Conservation (phyloP, 2,888 invertebrate genomes). For the Anarsia innoxiella region DNA sequence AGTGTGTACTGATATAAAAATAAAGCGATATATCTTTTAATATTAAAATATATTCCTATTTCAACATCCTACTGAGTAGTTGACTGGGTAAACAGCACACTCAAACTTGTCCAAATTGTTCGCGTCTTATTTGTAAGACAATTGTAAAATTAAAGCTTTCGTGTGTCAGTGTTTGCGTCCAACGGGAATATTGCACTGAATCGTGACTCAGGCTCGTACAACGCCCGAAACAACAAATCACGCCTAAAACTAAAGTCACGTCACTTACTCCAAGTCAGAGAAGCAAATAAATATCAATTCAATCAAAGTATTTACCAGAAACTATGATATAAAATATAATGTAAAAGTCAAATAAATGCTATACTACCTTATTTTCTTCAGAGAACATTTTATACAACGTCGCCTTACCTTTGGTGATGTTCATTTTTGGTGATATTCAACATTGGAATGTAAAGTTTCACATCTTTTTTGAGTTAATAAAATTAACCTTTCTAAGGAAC, state of each 20-base stretch:
- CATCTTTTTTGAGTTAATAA: constrained; percentile 39
- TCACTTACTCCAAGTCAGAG: constrained; percentile 37
- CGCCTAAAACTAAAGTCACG: constrained; percentile 26
- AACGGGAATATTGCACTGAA: constrained; percentile 40
- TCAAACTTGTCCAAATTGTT: no score
- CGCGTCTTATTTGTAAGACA: no score
- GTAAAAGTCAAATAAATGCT: constrained; percentile 74
- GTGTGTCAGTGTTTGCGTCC: no score
- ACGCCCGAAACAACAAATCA: constrained; percentile 13
- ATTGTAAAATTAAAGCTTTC: constrained; percentile 52
- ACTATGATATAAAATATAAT: constrained; percentile 27
- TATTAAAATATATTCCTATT: constrained; percentile 6
- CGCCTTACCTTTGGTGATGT: constrained; percentile 70
- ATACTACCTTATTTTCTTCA: constrained; percentile 71
- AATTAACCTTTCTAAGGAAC: constrained; percentile 47
- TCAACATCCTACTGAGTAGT: constrained; percentile 1
- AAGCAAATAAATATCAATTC: constrained; percentile 34
- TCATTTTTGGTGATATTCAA: constrained; percentile 57
- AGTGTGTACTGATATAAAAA: constrained; percentile 5
- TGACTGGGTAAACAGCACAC: no score
- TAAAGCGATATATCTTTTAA: background rate
- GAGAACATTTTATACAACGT: constrained; percentile 53
- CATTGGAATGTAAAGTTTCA: constrained; percentile 68
- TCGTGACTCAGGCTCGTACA: constrained; percentile 10
- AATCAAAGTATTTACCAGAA: constrained; percentile 12